Evolutionary conservation across 2,888 invertebrate genomes (phyloP), one percentile per base, ranked within the genome.

Genomic region (Latheticus oryzae): DNA sequence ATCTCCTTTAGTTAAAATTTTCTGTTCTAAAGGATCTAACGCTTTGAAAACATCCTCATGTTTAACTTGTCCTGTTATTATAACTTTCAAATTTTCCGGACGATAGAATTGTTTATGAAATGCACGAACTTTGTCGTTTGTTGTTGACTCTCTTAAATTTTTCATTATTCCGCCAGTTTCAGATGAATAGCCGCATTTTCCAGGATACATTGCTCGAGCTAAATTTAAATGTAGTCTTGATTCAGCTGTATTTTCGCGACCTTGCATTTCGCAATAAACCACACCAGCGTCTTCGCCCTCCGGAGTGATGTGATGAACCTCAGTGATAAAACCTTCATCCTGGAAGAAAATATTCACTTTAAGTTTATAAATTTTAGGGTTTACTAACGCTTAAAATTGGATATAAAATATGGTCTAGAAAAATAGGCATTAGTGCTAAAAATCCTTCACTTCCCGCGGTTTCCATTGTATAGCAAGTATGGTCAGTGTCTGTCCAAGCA

Each of bases 251-350:
- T 92, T 93, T 76, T 94, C 94, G 17, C 85, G 76, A 0, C 89
- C 92, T 78, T 94, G 95, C 91, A 95, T 95, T 81, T 97, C 96
- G 77, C 93, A 93, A 76, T 96, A 96, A n/a, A 96, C 95, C 7
- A 96, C 93, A 9, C 97, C 97, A 5, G 90, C 93, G 81, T 97
- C 90, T 63, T 91, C 88, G 0, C 95, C 96, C 57, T 91, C 87
- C 0, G 88, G 91, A 68, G 91, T 93, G 60, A 96, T 83, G 75
- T 96, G 95, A 77, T 96, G 94, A 0, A 97, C 95, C 80, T 96
- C 96, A 0, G 95, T 96, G 16, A 87, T 80, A 74, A 87, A 96
- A 1, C 87, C 93, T 62, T 90, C 83, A 64, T 94, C 90, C 89
- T 89, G 69, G 8, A 9, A 48, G 21, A 35, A 35, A 35, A 7